Evolutionary conservation across 2,888 invertebrate genomes (phyloP), one percentile per base, ranked within the genome.

Genomic region (Trichogramma dendrolimi): DNA sequence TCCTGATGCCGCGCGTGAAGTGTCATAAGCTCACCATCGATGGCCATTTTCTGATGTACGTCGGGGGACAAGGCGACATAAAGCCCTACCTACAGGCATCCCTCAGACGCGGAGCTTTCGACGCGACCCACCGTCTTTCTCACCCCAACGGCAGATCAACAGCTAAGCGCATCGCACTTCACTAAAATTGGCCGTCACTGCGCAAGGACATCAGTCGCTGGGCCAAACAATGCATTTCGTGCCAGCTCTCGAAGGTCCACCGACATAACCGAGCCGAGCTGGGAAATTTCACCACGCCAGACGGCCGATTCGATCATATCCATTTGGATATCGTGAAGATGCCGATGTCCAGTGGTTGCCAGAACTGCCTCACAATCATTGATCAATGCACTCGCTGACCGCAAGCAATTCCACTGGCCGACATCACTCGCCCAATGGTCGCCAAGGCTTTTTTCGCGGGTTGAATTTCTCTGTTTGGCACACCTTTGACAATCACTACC

Each of bases 381-480:
- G n/a, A n/a, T 58, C 47, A 74, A 4, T 73, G 71, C 60, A 62
- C 72, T 4, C 61, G 69, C 6, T 75, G 72, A 71, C 71, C 72
- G 5, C 71, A 72, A 47, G 75, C 72, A 0, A 62, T 72, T 8
- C 76, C 78, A 1, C 38, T 77, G 3, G 47, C 52, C 27, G 66
- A 77, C 61, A 72, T 72, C 38, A 65, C 69, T 10, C 72, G 73
- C 1, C 67, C 69, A 43, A 73, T 73, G 0, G 69, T 74, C 2
- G 72, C 73, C 0, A 49, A 57, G 1, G 68, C 69, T 0, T n/a
- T n/a, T n/a, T 66, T 68, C 46, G 40, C 27, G 1, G 51, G 66
- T 5, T 77, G 75, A 74, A 66, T 78, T 5, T 52, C 71, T 4
- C 66, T 71, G 4, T 79, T 72, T 58, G 74, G 76, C 5, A 64